Conservation (phyloP, 2,113 vertebrate species). For the Thermophis baileyi region DNA sequence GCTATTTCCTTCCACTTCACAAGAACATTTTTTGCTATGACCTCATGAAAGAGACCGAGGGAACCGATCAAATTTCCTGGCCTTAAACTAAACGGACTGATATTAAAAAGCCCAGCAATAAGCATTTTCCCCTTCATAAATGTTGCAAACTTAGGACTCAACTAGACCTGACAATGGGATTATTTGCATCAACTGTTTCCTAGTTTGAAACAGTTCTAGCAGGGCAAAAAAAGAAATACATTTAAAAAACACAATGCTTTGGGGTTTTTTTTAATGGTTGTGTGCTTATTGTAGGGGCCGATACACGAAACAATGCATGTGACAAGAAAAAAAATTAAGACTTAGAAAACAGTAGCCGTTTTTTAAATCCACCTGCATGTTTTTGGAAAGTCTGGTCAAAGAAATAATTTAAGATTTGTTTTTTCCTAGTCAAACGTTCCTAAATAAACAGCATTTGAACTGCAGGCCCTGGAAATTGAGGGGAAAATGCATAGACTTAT, state of each 20-base stretch:
- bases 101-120: not conserved
- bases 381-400: not conserved
- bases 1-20: conserved; percentile 24
- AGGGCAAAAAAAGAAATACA: not conserved
- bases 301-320: not conserved
- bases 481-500: not conserved
- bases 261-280: no score
- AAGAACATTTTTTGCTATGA: conserved; percentile 12
- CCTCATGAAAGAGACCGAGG: not conserved
- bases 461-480: not conserved
- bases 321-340: not conserved
- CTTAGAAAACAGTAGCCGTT: not conserved
- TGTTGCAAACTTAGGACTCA: not conserved
- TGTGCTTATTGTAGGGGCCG: no score
- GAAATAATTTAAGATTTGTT: not conserved
- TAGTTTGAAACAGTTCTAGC: not conserved
- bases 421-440: not conserved
- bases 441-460: not conserved
- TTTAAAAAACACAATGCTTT: not conserved
- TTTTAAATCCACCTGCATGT: not conserved
- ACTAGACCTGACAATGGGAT: not conserved
- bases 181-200: not conserved
- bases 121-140: not conserved
- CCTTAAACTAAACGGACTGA: not conserved
- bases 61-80: not conserved